Evolutionary conservation across 2,888 invertebrate genomes (phyloP).

Genomic region (Drosophila nr. medialis): DNA sequence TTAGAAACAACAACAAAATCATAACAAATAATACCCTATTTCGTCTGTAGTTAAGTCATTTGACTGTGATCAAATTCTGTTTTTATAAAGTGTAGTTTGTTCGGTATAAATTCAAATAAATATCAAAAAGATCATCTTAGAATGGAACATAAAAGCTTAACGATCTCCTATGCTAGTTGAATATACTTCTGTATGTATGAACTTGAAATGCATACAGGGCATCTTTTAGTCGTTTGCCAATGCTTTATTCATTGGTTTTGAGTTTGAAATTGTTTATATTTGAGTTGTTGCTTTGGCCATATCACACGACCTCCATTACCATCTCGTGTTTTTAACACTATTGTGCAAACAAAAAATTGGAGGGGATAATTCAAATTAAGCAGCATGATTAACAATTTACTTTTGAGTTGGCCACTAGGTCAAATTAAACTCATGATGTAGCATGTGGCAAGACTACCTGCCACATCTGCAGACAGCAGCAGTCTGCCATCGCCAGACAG

Average conservation of each 20-base stretch:
- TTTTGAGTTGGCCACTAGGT: conserved; percentile 32
- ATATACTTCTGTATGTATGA: background rate
- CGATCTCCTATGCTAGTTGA: background rate
- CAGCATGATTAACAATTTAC: conserved; percentile 10
- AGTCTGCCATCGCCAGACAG: conserved; percentile 24
- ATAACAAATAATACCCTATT: background rate
- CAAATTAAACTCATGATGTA: background rate
- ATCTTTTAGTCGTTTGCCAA: background rate
- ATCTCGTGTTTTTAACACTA: conserved; percentile 19
- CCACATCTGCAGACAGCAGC: background rate
- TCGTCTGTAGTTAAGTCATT: background rate
- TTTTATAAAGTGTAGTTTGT: background rate
- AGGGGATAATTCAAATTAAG: background rate
- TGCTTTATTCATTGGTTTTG: background rate
- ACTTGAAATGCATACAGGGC: background rate
- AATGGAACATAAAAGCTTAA: background rate
- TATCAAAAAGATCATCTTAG: background rate
- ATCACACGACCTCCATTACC: background rate
- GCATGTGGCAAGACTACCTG: background rate
- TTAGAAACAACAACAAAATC: conserved; percentile 3
- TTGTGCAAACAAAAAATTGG: conserved; percentile 11
- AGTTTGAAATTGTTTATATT: conserved; percentile 1
- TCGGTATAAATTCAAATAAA: background rate
- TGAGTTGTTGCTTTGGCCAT: background rate
- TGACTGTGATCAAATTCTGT: background rate